Base-by-base conservation (phyloP, 1,140 invertebrate genomes). In the Subanguina moxae region DNA sequence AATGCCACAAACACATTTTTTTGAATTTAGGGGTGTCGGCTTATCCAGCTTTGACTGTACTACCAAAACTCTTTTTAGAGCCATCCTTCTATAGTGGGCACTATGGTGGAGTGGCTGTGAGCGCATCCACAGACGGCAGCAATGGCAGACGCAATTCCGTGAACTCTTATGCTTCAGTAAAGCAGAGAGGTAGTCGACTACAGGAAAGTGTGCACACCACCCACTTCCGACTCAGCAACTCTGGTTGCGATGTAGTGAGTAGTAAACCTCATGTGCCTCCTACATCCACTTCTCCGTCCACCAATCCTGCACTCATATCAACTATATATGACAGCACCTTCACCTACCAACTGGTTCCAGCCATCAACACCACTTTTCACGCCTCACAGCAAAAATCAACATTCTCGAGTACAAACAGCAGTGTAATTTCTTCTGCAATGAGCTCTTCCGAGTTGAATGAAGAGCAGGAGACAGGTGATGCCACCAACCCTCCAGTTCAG, bases 151-250 rank as follows among this genome's bases (percentile, higher is more conserved):
- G 58, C n/a, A 27, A 28, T 15, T 61, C 58, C 7, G 3, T 61
- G 28, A 23, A 3, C 17, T 61, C 58, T 8, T 61, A 61, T 17
- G 58, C 58, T 21, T 61, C 58, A 45, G 58, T 61, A 1, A 61
- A 61, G 58, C 27, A 45, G 27, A 3, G 58, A 15, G 28, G 58
- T 45, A 52, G 17, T 15, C 48, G 48, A 3, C 8, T 52, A 25
- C 48, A 52, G 8, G 48, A 52, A 1, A 52, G 48, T 52, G n/a
- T 52, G n/a, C 48, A 52, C 23, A 38, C 32, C 32, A 52, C n/a
- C 48, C 48, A 52, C 23, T 52, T 52, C 15, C n/a, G 48, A 15
- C 48, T 52, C n/a, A 52, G 48, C 48, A 52, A 52, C 17, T 19
- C 48, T 25, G 48, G n/a, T 15, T 21, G 3, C 1, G 48, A 52